phyloP scores from a whole-genome alignment of 2,797 vertebrate species.

The Anas georgica region DNA sequence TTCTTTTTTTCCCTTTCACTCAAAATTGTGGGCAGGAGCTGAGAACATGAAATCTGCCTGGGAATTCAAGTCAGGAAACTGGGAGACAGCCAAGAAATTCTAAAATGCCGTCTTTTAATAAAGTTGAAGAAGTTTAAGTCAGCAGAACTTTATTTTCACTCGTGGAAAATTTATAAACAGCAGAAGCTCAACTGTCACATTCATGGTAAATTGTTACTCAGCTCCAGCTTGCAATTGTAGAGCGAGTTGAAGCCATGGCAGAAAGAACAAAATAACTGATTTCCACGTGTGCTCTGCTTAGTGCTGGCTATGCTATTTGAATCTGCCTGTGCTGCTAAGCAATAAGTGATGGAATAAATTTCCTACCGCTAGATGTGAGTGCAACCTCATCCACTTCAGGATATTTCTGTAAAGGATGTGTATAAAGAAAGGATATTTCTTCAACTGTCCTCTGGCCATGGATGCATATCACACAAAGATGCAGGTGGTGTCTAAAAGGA shows the following conservation, averaged over 20 bases:
- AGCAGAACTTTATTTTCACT: slow-evolving; percentile 5
- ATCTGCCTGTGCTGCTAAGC: not conserved
- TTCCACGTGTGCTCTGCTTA: not conserved
- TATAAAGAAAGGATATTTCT: not conserved
- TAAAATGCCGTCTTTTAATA: slow-evolving; percentile 22
- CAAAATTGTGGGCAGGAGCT: slow-evolving; percentile 5
- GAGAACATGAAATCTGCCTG: slow-evolving; percentile 33
- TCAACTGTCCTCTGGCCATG: not conserved
- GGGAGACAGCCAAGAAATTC: slow-evolving; percentile 31
- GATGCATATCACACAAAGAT: not conserved
- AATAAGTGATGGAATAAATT: not conserved
- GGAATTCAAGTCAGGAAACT: slow-evolving; percentile 15
- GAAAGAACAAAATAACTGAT: not conserved
- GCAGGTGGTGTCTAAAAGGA: not conserved
- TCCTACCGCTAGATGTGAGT: not conserved
- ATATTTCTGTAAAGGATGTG: too few relatives aligned
- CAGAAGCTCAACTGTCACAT: not conserved
- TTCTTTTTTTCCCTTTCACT: not conserved
- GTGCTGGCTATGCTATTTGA: not conserved
- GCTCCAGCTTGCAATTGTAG: not conserved
- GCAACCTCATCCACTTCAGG: not conserved
- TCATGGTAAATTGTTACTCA: not conserved
- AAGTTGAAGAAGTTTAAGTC: slow-evolving; percentile 15
- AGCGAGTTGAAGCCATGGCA: not conserved
- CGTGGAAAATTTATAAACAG: not conserved